Conservation (phyloP, 64 coral and sea anemone genomes). For the Dendrophyllia cribrosa region DNA sequence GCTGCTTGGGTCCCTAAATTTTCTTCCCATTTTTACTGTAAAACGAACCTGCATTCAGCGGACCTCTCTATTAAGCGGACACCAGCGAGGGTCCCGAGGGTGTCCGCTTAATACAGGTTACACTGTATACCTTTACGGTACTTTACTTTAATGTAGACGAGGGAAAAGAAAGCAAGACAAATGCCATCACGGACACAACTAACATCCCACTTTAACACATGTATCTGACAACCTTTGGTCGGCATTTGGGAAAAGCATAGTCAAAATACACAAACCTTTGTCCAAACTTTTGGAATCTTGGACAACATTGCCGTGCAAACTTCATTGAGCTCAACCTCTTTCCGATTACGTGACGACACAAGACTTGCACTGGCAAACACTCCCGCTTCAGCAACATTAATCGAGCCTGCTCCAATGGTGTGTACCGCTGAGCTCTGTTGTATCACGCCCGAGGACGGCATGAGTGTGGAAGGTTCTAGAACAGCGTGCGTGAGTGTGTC, state of each 20-base stretch:
- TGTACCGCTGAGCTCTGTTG: conserved; percentile 68
- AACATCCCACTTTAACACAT: too few species aligned
- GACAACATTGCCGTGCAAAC: conserved; percentile 79
- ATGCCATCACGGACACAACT: too few species aligned
- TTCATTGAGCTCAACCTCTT: conserved; percentile 94
- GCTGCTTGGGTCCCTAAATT: too few species aligned
- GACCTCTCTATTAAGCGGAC: too few species aligned
- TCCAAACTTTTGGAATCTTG: conserved; percentile 98
- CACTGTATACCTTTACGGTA: too few species aligned
- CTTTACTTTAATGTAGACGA: background rate
- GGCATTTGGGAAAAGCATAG: too few species aligned
- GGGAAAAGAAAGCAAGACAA: background rate
- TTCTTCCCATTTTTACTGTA: too few species aligned
- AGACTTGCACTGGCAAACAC: conserved; percentile 97
- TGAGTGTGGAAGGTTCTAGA: conserved; percentile 65
- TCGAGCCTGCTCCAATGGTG: conserved; percentile 84
- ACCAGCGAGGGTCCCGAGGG: too few species aligned
- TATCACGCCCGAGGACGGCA: conserved; percentile 85
- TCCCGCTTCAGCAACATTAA: conserved; percentile 74
- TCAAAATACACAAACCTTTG: conserved; percentile 70
- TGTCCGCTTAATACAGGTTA: too few species aligned
- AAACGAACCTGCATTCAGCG: too few species aligned
- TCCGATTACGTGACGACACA: conserved; percentile 66
- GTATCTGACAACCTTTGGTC: too few species aligned
- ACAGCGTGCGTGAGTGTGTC: conserved; percentile 91